A percentile compares a stretch with the other conserved stretches of the same genome.
phyloP scores from a whole-genome alignment of 2,797 vertebrate genomes.

The Loriculus beryllinus region DNA sequence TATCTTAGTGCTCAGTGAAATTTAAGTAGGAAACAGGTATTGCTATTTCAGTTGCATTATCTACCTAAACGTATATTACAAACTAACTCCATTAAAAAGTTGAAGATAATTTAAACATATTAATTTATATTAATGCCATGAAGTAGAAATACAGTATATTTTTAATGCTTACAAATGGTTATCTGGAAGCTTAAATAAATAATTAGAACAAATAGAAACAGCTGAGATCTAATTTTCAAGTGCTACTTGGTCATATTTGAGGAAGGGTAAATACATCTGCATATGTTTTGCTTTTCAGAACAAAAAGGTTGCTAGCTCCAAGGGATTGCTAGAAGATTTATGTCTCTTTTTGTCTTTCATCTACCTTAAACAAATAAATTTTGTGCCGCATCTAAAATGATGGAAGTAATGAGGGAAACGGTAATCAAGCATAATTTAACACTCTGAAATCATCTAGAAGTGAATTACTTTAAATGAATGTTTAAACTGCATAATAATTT shows the following conservation, averaged over 20 bases:
- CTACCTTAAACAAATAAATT: constrained; percentile 27
- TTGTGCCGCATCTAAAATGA: background rate
- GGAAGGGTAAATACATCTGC: background rate
- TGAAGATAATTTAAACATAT: background rate
- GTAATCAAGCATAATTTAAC: constrained; percentile 28
- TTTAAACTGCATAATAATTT: constrained; percentile 16
- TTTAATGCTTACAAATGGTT: background rate
- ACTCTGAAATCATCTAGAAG: background rate
- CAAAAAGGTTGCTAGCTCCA: background rate
- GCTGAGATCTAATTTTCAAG: background rate
- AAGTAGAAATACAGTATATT: background rate
- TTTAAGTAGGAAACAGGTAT: background rate
- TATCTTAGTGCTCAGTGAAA: background rate
- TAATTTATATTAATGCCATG: background rate
- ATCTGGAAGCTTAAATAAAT: background rate
- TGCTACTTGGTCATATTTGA: background rate
- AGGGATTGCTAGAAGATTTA: background rate
- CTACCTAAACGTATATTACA: background rate
- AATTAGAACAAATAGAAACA: constrained; percentile 4
- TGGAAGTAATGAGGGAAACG: constrained; percentile 2
- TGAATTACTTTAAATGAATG: constrained; percentile 10
- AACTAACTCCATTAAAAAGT: background rate
- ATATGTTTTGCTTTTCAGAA: background rate
- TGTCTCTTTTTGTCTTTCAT: background rate
- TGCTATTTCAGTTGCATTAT: background rate